A percentile compares a stretch with the other conserved stretches of the same genome.
Conservation (phyloP, 1,140 invertebrate species). For the Penaeus indicus region DNA sequence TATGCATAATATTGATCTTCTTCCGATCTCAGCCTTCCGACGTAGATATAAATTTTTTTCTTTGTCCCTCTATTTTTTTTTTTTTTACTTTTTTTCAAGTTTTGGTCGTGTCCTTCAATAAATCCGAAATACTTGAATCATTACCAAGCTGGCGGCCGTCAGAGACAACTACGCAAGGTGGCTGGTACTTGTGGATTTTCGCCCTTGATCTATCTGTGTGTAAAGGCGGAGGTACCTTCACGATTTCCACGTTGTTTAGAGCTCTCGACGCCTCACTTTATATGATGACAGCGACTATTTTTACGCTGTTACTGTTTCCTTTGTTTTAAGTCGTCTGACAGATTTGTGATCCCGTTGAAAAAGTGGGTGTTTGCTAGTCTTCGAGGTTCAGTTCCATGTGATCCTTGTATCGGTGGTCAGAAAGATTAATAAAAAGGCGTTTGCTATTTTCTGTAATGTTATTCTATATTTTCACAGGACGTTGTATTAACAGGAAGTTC, state of each 20-base stretch:
- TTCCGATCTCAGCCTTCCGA: too few relatives aligned
- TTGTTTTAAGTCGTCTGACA: constrained; percentile 62
- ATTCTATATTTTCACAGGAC: constrained; percentile 15
- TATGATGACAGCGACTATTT: constrained; percentile 63
- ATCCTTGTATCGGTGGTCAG: constrained; percentile 26
- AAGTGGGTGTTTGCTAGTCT: constrained; percentile 60
- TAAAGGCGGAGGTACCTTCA: constrained; percentile 33
- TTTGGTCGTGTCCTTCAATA: constrained; percentile 4
- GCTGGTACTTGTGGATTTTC: neutral
- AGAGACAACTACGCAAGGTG: neutral
- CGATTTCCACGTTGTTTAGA: constrained; percentile 38
- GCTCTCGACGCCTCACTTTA: constrained; percentile 43
- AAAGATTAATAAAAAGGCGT: constrained; percentile 12
- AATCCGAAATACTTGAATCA: constrained; percentile 53
- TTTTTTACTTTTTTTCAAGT: too few relatives aligned
- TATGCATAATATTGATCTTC: too few relatives aligned
- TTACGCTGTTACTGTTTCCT: constrained; percentile 64
- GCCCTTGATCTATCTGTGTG: constrained; percentile 3
- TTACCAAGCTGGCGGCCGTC: constrained; percentile 13
- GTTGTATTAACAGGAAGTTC: neutral
- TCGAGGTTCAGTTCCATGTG: constrained; percentile 21
- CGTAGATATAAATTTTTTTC: too few relatives aligned
- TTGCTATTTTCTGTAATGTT: neutral
- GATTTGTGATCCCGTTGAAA: constrained; percentile 61
- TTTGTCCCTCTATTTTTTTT: neutral